Evolutionary conservation across 2,113 vertebrate species (phyloP).

Genomic region (Boleophthalmus pectinirostris): DNA sequence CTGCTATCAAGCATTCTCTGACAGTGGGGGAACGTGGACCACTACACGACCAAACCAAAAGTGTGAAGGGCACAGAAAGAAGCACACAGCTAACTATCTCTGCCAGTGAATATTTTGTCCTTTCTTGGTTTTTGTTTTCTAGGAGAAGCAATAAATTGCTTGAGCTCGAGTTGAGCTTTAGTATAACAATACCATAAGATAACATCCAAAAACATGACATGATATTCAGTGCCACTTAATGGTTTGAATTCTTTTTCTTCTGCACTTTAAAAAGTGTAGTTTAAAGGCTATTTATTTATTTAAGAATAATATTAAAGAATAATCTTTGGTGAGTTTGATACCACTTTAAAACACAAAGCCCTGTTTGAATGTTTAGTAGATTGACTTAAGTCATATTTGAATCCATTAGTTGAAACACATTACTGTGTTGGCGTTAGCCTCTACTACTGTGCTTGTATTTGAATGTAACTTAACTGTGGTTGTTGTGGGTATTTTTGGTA

Average conservation of each 20-base stretch:
- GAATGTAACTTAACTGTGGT: constrained; percentile 57
- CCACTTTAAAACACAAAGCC: background rate
- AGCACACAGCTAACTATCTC: background rate
- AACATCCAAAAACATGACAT: background rate
- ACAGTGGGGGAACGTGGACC: background rate
- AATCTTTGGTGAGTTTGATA: background rate
- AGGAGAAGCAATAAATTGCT: constrained; percentile 9
- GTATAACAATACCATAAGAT: background rate
- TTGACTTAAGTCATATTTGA: background rate
- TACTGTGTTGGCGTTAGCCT: constrained; percentile 19
- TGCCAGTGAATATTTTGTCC: background rate
- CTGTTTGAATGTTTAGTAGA: background rate
- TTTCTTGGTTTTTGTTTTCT: background rate
- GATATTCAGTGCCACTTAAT: background rate
- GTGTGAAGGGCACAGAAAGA: constrained; percentile 13
- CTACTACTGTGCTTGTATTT: constrained; percentile 24
- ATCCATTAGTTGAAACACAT: background rate
- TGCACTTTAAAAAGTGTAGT: background rate
- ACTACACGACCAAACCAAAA: constrained; percentile 1
- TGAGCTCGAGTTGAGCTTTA: constrained; percentile 9
- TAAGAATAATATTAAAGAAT: background rate
- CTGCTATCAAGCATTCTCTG: constrained; percentile 5
- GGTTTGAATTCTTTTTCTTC: background rate
- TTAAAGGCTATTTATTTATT: background rate
- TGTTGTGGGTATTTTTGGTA: constrained; percentile 54